Evolutionary conservation across 1,140 invertebrate genomes (phyloP).

Genomic region (Micrasema minimum): DNA sequence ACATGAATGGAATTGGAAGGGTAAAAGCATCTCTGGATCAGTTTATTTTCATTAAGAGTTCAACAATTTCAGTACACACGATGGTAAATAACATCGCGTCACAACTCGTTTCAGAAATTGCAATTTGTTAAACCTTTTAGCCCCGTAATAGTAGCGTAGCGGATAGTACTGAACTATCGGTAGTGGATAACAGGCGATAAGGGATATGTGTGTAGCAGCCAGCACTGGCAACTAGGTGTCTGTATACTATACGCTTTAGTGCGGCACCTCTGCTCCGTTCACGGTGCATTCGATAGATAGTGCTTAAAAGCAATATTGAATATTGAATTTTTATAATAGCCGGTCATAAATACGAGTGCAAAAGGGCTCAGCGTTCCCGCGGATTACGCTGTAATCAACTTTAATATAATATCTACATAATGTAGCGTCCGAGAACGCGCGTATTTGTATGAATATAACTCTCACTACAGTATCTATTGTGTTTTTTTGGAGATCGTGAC

Average conservation of each 20-base stretch:
- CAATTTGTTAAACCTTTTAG: constrained; percentile 52
- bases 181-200: constrained; percentile 36
- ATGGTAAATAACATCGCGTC: constrained; percentile 11
- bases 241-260: neutral
- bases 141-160: constrained; percentile 40
- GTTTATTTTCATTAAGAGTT: too few relatives aligned
- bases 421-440: too few relatives aligned
- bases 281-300: constrained; percentile 44
- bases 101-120: constrained; percentile 35
- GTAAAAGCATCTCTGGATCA: too few relatives aligned
- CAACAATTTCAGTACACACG: too few relatives aligned
- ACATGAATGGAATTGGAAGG: too few relatives aligned
- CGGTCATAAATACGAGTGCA: constrained; percentile 16
- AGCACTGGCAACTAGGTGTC: too few relatives aligned
- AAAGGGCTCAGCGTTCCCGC: constrained; percentile 8
- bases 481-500: too few relatives aligned
- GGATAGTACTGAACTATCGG: constrained; percentile 41
- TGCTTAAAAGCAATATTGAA: constrained; percentile 46
- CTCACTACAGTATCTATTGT: too few relatives aligned
- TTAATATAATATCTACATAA: too few relatives aligned
- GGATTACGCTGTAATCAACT: too few relatives aligned
- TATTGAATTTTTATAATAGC: constrained; percentile 46
- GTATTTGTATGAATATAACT: too few relatives aligned
- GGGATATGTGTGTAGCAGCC: neutral
- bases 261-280: constrained; percentile 22